Evolutionary conservation across 30 jellyfish, hydroid and myxozoan genomes (phyloP).

Genomic region (Aurelia sp.): DNA sequence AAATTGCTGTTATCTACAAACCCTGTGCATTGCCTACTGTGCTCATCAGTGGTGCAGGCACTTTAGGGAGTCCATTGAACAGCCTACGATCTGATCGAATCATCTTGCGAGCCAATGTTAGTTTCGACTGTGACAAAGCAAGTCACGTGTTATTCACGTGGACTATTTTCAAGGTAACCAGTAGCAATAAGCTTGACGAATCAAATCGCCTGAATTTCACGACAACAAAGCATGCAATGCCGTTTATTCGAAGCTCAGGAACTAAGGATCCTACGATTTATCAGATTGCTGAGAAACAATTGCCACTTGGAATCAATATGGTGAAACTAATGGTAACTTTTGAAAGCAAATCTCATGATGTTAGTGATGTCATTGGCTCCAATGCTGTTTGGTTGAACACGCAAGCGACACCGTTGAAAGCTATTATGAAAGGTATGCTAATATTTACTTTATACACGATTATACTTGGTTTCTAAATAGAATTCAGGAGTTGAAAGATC

Average conservation of each 20-base stretch:
- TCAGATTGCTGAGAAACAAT: slow-evolving; percentile 55
- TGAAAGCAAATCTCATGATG: slow-evolving; percentile 71
- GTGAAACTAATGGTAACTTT: slow-evolving; percentile 66
- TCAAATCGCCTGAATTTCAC: slow-evolving; percentile 23
- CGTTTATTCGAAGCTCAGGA: slow-evolving; percentile 53
- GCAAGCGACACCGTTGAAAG: slow-evolving; percentile 79
- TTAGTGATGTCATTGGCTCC: slow-evolving; percentile 53
- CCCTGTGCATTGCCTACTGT: slow-evolving; percentile 87
- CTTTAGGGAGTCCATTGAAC: slow-evolving; percentile 25
- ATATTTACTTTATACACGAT: too few relatives aligned
- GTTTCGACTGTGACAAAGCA: slow-evolving; percentile 75
- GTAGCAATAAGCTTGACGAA: neutral
- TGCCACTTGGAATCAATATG: slow-evolving; percentile 73
- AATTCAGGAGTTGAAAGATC: too few relatives aligned
- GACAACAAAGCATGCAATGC: slow-evolving; percentile 55
- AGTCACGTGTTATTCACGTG: slow-evolving; percentile 79
- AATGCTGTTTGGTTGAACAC: slow-evolving; percentile 74
- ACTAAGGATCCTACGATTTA: slow-evolving; percentile 73
- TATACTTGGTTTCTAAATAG: too few relatives aligned
- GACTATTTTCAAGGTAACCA: slow-evolving; percentile 44
- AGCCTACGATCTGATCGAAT: slow-evolving; percentile 48
- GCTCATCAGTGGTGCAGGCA: slow-evolving; percentile 65
- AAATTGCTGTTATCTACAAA: slow-evolving; percentile 60
- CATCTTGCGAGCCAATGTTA: slow-evolving; percentile 78
- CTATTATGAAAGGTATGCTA: slow-evolving; percentile 67